These are phyloP conservation scores for Eumerus sabulonum DNA, from an alignment of 2,888 invertebrate genomes.

Conservation along the genomic window DNA sequence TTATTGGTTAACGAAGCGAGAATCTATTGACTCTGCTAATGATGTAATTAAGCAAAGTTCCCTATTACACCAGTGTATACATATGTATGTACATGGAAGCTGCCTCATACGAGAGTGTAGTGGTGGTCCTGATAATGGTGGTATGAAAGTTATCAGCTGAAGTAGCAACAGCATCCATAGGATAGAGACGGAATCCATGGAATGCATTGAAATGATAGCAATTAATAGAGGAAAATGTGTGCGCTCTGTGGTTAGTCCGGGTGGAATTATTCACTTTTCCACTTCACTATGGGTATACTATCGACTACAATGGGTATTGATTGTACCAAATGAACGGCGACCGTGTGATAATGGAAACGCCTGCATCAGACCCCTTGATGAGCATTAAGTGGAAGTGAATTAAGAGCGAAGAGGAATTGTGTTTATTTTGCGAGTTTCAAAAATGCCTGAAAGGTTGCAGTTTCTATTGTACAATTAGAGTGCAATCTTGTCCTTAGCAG, in stretches of 20 bases:
- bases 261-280: constrained; percentile 30
- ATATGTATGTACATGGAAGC: no score
- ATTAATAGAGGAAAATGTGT: constrained; percentile 44
- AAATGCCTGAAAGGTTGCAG: not conserved
- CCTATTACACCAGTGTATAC: no score
- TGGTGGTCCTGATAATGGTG: constrained; percentile 7
- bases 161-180: no score
- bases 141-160: no score
- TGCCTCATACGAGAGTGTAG: no score
- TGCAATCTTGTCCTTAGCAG: no score
- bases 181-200: not conserved
- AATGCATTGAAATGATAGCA: constrained; percentile 60
- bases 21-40: constrained; percentile 77
- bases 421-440: constrained; percentile 24
- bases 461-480: not conserved
- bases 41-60: constrained; percentile 74
- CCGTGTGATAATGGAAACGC: constrained; percentile 14
- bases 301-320: constrained; percentile 25
- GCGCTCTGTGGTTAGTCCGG: constrained; percentile 12
- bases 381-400: constrained; percentile 14
- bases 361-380: constrained; percentile 32
- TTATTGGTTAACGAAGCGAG: constrained; percentile 67
- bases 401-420: constrained; percentile 27
- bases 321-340: constrained; percentile 30
- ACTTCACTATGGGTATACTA: constrained; percentile 18